These are phyloP conservation scores for Turdus rufiventris DNA, from an alignment of 2,113 vertebrate species.

Conservation along the genomic window DNA sequence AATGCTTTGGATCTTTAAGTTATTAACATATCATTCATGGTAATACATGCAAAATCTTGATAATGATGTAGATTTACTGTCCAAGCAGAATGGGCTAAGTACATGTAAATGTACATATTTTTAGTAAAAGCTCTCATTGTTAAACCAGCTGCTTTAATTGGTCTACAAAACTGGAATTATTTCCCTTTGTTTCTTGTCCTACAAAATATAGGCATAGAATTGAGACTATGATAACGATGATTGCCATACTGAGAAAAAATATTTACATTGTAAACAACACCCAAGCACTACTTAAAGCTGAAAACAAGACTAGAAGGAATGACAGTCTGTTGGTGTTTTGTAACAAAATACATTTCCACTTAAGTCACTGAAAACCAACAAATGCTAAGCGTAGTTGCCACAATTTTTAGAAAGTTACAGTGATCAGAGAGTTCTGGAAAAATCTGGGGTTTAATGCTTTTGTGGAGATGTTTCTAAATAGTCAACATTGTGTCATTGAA, in stretches of 20 bases:
- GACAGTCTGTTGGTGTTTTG: conserved; percentile 26
- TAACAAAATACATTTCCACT: conserved; percentile 9
- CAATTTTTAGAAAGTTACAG: background rate
- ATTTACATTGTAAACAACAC: conserved; percentile 34
- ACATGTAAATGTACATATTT: background rate
- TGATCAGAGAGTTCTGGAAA: background rate
- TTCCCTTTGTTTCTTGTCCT: background rate
- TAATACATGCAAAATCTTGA: background rate
- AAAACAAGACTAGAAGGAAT: background rate
- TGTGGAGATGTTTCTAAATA: background rate
- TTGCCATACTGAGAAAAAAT: conserved; percentile 9
- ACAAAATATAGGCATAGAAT: background rate
- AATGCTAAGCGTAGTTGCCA: background rate
- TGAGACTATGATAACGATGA: background rate
- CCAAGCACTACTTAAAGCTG: background rate
- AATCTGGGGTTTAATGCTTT: background rate
- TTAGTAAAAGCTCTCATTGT: background rate
- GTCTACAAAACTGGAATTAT: background rate
- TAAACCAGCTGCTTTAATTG: conserved; percentile 7
- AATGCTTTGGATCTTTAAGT: background rate
- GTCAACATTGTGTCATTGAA: background rate
- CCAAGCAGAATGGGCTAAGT: background rate
- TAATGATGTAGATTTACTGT: background rate
- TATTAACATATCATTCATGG: background rate
- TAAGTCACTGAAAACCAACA: background rate